These are phyloP conservation scores for Cygnus buccinator DNA, from an alignment of 2,113 vertebrate species.

Conservation along the genomic window DNA sequence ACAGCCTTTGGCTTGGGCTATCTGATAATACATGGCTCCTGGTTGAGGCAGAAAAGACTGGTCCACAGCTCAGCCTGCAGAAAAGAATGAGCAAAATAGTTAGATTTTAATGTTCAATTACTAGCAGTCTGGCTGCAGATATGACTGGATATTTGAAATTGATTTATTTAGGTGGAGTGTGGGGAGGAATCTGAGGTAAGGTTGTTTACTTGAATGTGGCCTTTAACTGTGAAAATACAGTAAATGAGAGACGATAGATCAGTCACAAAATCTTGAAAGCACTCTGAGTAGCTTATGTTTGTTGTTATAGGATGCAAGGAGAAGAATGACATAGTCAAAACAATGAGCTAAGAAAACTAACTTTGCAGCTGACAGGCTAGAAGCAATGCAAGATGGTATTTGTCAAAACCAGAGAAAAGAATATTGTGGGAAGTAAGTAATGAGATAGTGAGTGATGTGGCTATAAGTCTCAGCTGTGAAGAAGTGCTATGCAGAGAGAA, in stretches of 20 bases:
- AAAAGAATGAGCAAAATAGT: background rate
- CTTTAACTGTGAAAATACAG: background rate
- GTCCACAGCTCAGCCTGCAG: background rate
- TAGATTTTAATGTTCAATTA: background rate
- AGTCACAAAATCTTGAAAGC: constrained; percentile 3
- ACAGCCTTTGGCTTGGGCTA: background rate
- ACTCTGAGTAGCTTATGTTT: constrained; percentile 41
- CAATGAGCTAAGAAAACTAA: constrained; percentile 44
- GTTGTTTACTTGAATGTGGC: background rate
- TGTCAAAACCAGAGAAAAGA: constrained; percentile 43
- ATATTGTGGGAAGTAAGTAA: constrained; percentile 18
- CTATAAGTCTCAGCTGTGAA: background rate
- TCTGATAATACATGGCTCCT: background rate
- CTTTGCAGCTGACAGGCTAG: constrained; percentile 45
- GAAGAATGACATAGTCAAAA: constrained; percentile 51
- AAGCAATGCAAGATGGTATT: constrained; percentile 15
- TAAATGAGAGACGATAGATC: background rate
- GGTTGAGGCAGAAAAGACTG: background rate
- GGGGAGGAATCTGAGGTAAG: background rate
- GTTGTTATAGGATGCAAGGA: constrained; percentile 7
- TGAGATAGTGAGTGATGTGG: background rate
- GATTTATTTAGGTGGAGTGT: background rate
- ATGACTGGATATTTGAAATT: background rate
- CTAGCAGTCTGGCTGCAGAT: background rate
- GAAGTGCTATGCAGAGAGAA: background rate